Evolutionary conservation across 2,113 vertebrate genomes (phyloP).

Genomic region (Melanostigma gelatinosum): DNA sequence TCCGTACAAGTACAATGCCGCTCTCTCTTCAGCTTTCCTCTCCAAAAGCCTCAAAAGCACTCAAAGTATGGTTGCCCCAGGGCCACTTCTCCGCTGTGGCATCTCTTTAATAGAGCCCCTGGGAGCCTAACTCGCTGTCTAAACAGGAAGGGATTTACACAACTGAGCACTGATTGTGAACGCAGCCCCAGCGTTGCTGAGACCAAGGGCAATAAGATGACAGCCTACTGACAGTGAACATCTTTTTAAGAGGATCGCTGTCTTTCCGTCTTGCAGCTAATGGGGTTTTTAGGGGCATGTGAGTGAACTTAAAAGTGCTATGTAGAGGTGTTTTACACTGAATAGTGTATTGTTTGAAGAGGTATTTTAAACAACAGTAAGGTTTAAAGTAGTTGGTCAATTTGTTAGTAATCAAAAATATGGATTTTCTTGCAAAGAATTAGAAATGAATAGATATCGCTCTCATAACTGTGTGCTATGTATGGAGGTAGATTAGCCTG

Average conservation of each 20-base stretch:
- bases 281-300: constrained; percentile 14
- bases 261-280: constrained; percentile 17
- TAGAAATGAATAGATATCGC: background rate
- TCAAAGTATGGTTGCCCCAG: background rate
- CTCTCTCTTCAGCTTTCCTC: background rate
- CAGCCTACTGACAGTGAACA: constrained; percentile 54
- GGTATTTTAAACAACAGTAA: background rate
- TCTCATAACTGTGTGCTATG: background rate
- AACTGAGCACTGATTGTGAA: constrained; percentile 36
- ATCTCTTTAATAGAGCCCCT: constrained; percentile 46
- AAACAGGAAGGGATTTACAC: constrained; percentile 62
- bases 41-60: background rate
- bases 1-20: background rate
- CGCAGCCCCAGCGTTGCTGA: constrained; percentile 5
- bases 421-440: background rate
- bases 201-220: constrained; percentile 50
- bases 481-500: background rate
- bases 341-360: background rate
- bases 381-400: background rate
- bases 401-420: background rate
- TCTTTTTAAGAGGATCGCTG: constrained; percentile 50
- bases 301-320: constrained; percentile 11
- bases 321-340: constrained; percentile 3
- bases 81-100: constrained; percentile 28
- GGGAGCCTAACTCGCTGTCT: constrained; percentile 36